Evolutionary conservation across 2,113 vertebrate genomes (phyloP), one percentile per base, ranked within the genome.

Genomic region (Psittacara wagleri): DNA sequence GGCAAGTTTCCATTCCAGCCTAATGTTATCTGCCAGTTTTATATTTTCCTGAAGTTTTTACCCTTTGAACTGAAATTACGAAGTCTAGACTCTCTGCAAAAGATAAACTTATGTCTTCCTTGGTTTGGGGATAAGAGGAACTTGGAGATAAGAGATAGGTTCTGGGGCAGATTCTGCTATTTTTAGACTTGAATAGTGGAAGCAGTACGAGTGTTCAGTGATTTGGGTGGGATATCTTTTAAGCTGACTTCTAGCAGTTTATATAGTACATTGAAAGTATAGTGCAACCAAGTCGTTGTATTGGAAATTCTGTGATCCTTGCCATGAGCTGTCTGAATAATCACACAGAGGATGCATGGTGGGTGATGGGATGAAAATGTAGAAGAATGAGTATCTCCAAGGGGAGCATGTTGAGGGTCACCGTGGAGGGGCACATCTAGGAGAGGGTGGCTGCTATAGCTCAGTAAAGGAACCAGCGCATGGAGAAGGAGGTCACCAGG

Each of bases 391-490:
- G 13, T 19, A 28, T 43, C 13, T 51, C 13, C 11, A 5, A 31
- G 22, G 22, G 54, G 44, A 51, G 7, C 1, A 0, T 27, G 35
- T 63, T 0, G 2, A 59, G 59, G 43, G 48, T 80, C 0, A 1
- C 37, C 24, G 19, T 43, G 44, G 33, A n/a, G 44, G 2, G 1
- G 25, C 28, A 27, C 10, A 23, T n/a, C 17, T 43, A 28, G 43
- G 74, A 73, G 39, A 41, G 57, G 3, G 2, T 12, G 13, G 43
- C 48, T 43, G 39, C 17, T 59, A 23, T 31, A n/a, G 10, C 27
- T 68, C 2, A 0, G 23, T 79, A 41, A n/a, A 83, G 39, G 25
- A 75, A 39, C 49, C 17, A 28, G 25, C 1, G 3, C 28, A 8
- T 13, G 46, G 51, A n/a, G 72, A 27, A 72, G n/a, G 33, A 35